Conservation (phyloP, 2,113 vertebrate genomes). For the Cyphomyrus discorhynchus region DNA sequence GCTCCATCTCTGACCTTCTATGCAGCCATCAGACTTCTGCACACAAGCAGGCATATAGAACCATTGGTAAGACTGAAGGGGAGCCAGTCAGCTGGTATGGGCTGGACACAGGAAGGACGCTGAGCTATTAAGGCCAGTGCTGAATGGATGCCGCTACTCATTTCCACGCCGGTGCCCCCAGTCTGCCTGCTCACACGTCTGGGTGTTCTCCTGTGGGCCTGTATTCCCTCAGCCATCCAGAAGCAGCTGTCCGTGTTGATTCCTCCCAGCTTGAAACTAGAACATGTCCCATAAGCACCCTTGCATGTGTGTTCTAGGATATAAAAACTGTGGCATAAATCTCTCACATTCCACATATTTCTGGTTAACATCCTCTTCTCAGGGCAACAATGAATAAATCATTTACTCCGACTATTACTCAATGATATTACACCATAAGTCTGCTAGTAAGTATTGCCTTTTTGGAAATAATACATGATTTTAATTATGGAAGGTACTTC, state of each 20-base stretch:
- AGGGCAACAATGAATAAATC: constrained; percentile 3
- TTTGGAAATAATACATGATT: neutral
- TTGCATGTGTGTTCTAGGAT: neutral
- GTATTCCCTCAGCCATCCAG: neutral
- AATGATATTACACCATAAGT: neutral
- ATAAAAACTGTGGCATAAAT: constrained; percentile 9
- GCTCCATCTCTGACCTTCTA: neutral
- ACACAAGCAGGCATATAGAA: neutral
- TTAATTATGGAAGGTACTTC: constrained; percentile 1
- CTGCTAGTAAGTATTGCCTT: neutral
- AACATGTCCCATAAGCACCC: neutral
- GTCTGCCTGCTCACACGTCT: neutral
- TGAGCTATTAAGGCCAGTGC: neutral
- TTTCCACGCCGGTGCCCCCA: neutral
- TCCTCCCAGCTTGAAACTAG: neutral
- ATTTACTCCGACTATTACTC: neutral
- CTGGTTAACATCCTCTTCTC: neutral
- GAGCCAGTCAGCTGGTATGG: neutral
- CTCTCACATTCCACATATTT: neutral
- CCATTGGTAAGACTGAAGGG: no score
- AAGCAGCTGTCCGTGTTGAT: neutral
- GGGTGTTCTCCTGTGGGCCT: neutral
- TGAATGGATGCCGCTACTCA: neutral
- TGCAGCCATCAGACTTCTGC: neutral
- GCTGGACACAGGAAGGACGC: neutral